Conservation (phyloP, 2,797 vertebrate genomes). For the Malurus splendens region DNA sequence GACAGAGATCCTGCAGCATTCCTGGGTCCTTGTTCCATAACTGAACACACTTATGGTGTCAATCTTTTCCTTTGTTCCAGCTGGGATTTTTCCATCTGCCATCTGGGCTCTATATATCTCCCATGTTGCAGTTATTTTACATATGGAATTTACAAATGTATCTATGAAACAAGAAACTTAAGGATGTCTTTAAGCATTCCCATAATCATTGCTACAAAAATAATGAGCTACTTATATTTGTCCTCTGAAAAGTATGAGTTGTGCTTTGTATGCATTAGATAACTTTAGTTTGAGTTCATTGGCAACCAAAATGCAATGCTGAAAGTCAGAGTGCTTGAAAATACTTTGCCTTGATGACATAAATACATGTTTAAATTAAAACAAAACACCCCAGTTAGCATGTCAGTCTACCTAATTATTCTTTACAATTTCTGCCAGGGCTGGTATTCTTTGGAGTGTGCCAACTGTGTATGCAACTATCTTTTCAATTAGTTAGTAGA, state of each 20-base stretch:
- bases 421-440: background rate
- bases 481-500: background rate
- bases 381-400: background rate
- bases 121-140: background rate
- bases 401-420: background rate
- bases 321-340: background rate
- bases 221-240: background rate
- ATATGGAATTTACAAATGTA: background rate
- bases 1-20: background rate
- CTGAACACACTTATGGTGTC: background rate
- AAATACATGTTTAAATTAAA: background rate
- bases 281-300: background rate
- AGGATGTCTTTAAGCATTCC: background rate
- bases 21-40: background rate
- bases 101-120: background rate
- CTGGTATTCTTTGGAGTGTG: background rate
- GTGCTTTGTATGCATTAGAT: background rate
- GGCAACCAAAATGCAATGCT: background rate
- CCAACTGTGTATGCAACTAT: accelerated
- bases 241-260: background rate
- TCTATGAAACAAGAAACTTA: background rate
- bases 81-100: background rate
- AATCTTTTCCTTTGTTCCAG: background rate
- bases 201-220: background rate
- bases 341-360: background rate